phyloP scores from a whole-genome alignment of 2,888 invertebrate genomes.

The Pimpla rufipes region DNA sequence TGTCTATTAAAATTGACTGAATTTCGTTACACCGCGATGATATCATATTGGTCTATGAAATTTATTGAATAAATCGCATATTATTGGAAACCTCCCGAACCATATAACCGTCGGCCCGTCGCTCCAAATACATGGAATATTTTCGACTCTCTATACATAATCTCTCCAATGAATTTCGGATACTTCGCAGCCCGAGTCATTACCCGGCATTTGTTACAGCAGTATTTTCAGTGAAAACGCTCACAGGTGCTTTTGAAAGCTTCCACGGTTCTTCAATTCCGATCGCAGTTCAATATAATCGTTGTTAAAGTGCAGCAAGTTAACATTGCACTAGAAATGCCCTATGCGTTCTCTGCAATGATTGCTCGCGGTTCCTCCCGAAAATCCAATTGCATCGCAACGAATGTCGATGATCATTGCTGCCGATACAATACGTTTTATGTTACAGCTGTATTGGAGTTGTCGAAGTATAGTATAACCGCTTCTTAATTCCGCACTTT shows the following conservation, averaged over 20 bases:
- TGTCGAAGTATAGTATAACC: too few relatives aligned
- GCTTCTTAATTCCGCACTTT: too few relatives aligned
- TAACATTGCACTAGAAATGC: conserved; percentile 9
- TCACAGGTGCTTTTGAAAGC: background rate
- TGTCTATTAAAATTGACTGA: too few relatives aligned
- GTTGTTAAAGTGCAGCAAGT: background rate
- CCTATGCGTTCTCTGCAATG: too few relatives aligned
- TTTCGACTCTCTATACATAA: background rate
- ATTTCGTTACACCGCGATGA: too few relatives aligned
- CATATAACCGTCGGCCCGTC: background rate
- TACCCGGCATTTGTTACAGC: conserved; percentile 1
- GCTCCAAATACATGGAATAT: background rate
- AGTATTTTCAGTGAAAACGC: background rate
- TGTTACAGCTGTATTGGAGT: too few relatives aligned
- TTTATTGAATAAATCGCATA: too few relatives aligned
- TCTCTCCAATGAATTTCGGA: background rate
- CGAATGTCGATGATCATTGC: too few relatives aligned
- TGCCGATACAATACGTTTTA: too few relatives aligned
- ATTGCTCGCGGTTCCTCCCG: too few relatives aligned
- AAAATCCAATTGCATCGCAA: too few relatives aligned
- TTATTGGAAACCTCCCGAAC: background rate
- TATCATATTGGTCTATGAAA: too few relatives aligned
- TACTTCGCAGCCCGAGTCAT: background rate
- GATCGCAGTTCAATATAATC: conserved; percentile 4
- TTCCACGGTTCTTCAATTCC: conserved; percentile 1